phyloP scores from a whole-genome alignment of 2,113 vertebrate species.

The Rattus norvegicus region GRCr8 NC_086039.1:45433001-45433500 shows the following conservation, averaged over 20 bases:
- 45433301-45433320: no score
- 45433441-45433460: neutral
- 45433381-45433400: no score
- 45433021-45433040: neutral
- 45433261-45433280: no score
- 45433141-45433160: neutral
- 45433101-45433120: neutral
- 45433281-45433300: no score
- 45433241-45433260: no score
- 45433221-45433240: no score
- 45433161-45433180: neutral
- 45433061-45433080: neutral
- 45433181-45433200: neutral
- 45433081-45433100: neutral
- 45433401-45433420: neutral
- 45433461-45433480: neutral
- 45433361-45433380: no score
- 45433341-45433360: no score
- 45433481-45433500: neutral
- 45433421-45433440: neutral
- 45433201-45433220: neutral
- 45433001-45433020: neutral
- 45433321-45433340: no score
- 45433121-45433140: neutral
- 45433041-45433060: neutral